phyloP scores from a whole-genome alignment of 2,888 invertebrate species.

The Tipula unca region DNA sequence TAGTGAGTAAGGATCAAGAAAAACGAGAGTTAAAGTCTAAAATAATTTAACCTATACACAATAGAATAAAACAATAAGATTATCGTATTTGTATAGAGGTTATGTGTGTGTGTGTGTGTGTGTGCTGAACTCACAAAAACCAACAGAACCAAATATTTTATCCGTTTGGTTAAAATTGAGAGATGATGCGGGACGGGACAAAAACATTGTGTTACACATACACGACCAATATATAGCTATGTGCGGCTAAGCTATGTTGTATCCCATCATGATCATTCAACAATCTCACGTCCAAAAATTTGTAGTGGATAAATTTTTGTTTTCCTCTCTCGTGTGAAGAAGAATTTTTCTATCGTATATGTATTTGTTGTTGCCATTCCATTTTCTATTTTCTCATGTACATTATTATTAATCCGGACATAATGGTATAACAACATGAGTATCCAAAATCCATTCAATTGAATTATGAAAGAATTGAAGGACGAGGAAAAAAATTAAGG shows the following conservation, averaged over 20 bases:
- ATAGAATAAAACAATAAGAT: not conserved
- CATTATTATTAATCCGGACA: too few species aligned
- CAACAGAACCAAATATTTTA: not conserved
- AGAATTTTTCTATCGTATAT: not conserved
- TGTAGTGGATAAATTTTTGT: not conserved
- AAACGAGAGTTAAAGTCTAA: not conserved
- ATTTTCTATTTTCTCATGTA: not conserved
- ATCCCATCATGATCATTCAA: not conserved
- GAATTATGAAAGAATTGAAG: not conserved
- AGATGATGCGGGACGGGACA: not conserved
- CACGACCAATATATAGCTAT: not conserved
- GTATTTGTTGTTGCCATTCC: not conserved
- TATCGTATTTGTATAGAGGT: not conserved
- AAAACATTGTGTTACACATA: not conserved
- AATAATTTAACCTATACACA: not conserved
- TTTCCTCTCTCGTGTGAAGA: not conserved
- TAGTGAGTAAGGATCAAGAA: not conserved
- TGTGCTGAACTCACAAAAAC: not conserved
- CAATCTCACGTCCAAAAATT: not conserved
- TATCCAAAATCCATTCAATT: not conserved
- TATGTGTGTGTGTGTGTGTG: not conserved
- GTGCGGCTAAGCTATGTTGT: too few species aligned
- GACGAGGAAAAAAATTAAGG: not conserved
- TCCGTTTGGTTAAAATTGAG: not conserved
- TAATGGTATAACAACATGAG: not conserved